Base-by-base conservation (phyloP, 2,888 invertebrate species). In the Melolontha melolontha region DNA sequence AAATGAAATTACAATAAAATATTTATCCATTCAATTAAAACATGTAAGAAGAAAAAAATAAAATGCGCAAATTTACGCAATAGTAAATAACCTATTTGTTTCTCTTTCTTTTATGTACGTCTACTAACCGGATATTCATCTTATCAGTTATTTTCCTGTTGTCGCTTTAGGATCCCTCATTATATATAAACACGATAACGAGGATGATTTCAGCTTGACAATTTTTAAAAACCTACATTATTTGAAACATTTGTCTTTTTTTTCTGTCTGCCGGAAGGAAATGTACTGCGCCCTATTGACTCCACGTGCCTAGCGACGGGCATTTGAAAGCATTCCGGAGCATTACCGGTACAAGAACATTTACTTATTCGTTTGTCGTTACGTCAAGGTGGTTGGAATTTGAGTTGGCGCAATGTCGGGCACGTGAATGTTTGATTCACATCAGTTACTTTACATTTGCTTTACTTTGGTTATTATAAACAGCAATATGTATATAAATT, bases 101-200 rank as follows among this genome's bases (percentile, higher is more conserved):
- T 22, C 12, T 51, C 11, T 27, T 64, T 41, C 22, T 10, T 40
- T 40, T 40, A 51, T 64, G 17, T 41, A 64, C 51, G 51, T 64
- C 12, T 2, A 67, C 29, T 66, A 71, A 70, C 69, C 69, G 78
- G 78, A 78, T 76, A 68, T 69, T 65, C 55, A 59, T 71, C 67
- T 77, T 76, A 77, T 78, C 76, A 75, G 70, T 68, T 74, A 73
- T 71, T 76, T 78, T 78, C 77, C 78, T 76, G 78, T 77, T 74
- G 59, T 59, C 59, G 59, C 47, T 29, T 57, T 29, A 27, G 47
- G 47, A 59, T 59, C 34, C 34, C 34, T 44, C 59, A 59, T 44
- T 44, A 47, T n/a, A 29, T 44, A n/a, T 12, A 47, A 29, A 59
- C 47, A 71, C 72, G 67, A 71, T 34, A 34, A 34, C 34, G 10